phyloP scores from a whole-genome alignment of 2,888 invertebrate genomes.

The Drosophila demipolita region DNA sequence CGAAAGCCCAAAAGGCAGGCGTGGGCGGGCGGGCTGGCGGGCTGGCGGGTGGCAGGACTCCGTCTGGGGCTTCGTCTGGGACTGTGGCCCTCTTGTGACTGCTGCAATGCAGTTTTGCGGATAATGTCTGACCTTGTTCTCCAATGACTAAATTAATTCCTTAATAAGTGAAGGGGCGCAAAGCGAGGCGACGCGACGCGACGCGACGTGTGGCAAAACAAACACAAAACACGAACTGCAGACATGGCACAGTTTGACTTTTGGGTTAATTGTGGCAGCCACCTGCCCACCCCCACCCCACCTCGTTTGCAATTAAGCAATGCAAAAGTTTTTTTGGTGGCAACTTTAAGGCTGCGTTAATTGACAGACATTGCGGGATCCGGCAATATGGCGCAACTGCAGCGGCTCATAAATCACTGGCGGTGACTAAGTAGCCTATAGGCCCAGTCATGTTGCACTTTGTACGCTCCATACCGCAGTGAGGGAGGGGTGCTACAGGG shows the following conservation, averaged over 20 bases:
- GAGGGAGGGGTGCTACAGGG: neutral
- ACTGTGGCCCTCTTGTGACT: conserved; percentile 50
- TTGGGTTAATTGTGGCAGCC: conserved; percentile 61
- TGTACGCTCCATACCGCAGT: conserved; percentile 24
- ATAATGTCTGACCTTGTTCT: conserved; percentile 85
- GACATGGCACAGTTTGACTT: conserved; percentile 71
- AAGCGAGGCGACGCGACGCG: neutral
- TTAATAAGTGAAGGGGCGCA: conserved; percentile 71
- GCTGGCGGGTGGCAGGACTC: conserved; percentile 12
- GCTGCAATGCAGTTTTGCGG: conserved; percentile 85
- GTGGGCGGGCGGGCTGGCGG: conserved; percentile 36
- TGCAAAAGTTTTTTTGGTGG: conserved; percentile 65
- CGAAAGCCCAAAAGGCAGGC: conserved; percentile 53
- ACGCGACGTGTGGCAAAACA: conserved; percentile 42
- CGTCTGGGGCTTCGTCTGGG: conserved; percentile 10
- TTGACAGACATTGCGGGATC: conserved; percentile 74
- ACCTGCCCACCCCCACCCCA: conserved; percentile 18
- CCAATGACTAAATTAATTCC: conserved; percentile 81
- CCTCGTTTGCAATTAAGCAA: conserved; percentile 66
- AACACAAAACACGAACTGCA: conserved; percentile 72
- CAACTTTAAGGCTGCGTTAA: conserved; percentile 66
- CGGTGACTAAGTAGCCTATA: conserved; percentile 70
- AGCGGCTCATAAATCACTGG: conserved; percentile 69
- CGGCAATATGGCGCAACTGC: conserved; percentile 49
- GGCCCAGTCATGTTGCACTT: conserved; percentile 63